Evolutionary conservation across 2,113 vertebrate species (phyloP).

Genomic region (Petrocephalus zakoni): DNA sequence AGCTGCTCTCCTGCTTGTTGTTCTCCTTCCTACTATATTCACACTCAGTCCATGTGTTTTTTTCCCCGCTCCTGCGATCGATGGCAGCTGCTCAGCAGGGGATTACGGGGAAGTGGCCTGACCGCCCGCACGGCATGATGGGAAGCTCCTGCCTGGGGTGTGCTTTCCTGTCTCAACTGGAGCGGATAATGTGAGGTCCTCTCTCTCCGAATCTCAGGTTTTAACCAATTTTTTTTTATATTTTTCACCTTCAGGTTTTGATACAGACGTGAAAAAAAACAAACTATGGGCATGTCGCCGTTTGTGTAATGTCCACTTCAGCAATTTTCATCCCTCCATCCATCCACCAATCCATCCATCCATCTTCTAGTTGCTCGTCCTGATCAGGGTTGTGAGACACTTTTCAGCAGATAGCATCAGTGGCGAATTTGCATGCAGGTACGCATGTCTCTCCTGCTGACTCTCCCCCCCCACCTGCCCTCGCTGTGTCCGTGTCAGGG

Average conservation of each 20-base stretch:
- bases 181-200: background rate
- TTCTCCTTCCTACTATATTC: background rate
- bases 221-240: background rate
- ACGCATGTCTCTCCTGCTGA: background rate
- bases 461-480: background rate
- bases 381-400: background rate
- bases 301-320: background rate
- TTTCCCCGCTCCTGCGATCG: slow-evolving; percentile 1
- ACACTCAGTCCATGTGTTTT: background rate
- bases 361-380: background rate
- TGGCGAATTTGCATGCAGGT: background rate
- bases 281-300: background rate
- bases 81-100: slow-evolving; percentile 7
- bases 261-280: background rate
- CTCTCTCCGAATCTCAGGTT: background rate
- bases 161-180: background rate
- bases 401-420: background rate
- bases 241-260: background rate
- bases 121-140: background rate
- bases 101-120: background rate
- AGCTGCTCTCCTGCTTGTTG: background rate
- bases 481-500: background rate
- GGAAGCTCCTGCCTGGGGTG: background rate
- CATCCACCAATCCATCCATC: background rate
- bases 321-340: background rate